Percentiles rank a stretch among this genome's conserved stretches.
Conservation (phyloP, 1,140 invertebrate genomes). For the Chironomus tepperi region DNA sequence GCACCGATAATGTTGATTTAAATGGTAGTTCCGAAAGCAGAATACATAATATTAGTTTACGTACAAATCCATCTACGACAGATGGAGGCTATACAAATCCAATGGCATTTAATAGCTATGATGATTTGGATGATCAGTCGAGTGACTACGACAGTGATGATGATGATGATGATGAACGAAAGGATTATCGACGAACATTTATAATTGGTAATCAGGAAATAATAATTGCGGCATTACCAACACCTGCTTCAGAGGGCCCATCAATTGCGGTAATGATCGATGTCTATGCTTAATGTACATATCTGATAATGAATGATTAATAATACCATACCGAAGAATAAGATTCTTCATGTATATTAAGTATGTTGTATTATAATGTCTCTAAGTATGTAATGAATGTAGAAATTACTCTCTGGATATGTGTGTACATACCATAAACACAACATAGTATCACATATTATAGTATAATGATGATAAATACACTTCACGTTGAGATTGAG, state of each 20-base stretch:
- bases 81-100: slow-evolving; percentile 3
- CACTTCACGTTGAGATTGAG: too few species aligned
- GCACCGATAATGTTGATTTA: background rate
- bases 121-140: background rate
- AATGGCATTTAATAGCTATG: background rate
- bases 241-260: slow-evolving; percentile 40
- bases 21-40: slow-evolving; percentile 1
- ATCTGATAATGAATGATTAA: background rate
- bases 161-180: background rate
- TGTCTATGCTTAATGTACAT: slow-evolving; percentile 19
- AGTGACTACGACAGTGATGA: background rate
- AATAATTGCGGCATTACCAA: slow-evolving; percentile 38
- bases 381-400: too few species aligned
- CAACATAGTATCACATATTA: too few species aligned
- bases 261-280: slow-evolving; percentile 39
- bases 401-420: too few species aligned
- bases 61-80: background rate
- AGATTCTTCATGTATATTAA: too few species aligned
- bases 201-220: background rate
- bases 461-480: too few species aligned
- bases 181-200: background rate
- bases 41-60: background rate
- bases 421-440: too few species aligned
- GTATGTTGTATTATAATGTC: too few species aligned
- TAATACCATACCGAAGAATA: too few species aligned